Conservation (phyloP, 2,113 vertebrate genomes). For the Sylvilagus bachmani region DNA sequence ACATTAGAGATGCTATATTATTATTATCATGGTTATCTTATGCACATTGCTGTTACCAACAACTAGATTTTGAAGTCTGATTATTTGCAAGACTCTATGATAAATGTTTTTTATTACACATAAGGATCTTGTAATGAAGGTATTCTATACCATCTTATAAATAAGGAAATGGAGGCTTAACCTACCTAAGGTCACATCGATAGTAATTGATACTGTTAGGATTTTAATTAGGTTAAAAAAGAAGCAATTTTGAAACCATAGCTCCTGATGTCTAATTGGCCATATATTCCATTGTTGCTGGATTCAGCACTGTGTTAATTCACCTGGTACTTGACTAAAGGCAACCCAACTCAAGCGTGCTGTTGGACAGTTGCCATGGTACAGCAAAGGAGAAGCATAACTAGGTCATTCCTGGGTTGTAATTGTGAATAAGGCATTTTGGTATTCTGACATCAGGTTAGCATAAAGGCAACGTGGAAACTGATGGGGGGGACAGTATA, state of each 20-base stretch:
- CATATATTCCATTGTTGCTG: background rate
- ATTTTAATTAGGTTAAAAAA: background rate
- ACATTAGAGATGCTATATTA: constrained; percentile 9
- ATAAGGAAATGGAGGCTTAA: constrained; percentile 9
- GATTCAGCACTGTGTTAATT: background rate
- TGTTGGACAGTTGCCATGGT: too few relatives aligned
- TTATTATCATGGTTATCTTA: background rate
- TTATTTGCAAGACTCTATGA: background rate
- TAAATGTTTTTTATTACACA: constrained; percentile 19
- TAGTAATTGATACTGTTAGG: background rate
- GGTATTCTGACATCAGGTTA: background rate
- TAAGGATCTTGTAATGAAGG: background rate
- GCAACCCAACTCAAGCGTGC: too few relatives aligned
- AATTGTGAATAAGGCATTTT: background rate
- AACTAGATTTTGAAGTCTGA: constrained; percentile 12
- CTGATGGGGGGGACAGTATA: too few relatives aligned
- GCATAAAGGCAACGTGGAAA: background rate
- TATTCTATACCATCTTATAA: constrained; percentile 16
- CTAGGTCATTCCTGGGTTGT: background rate
- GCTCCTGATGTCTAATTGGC: background rate
- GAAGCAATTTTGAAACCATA: background rate
- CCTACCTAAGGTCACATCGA: background rate
- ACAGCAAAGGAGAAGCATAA: background rate
- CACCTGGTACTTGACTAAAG: background rate
- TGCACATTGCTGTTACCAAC: background rate